These are phyloP conservation scores for Bellardia pandia DNA, from an alignment of 2,888 invertebrate species.

Conservation along the genomic window DNA sequence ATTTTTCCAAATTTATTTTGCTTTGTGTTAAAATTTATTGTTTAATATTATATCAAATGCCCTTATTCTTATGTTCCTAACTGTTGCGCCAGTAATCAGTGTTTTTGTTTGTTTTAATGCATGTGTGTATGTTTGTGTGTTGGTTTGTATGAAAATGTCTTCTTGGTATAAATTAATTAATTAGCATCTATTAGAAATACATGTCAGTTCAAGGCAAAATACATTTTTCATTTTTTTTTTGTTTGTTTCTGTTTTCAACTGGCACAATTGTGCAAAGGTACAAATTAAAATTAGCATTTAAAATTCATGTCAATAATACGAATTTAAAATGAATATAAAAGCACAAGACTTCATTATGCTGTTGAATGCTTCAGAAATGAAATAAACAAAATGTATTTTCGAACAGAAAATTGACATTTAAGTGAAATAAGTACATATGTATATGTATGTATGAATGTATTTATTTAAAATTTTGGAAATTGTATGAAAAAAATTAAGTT, in stretches of 20 bases:
- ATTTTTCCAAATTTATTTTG: neutral
- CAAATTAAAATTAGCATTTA: slow-evolving; percentile 48
- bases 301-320: slow-evolving; percentile 53
- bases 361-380: slow-evolving; percentile 1
- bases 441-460: no score
- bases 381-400: neutral
- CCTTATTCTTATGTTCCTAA: neutral
- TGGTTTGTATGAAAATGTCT: slow-evolving; percentile 24
- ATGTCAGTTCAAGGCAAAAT: slow-evolving; percentile 54
- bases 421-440: neutral
- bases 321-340: slow-evolving; percentile 34
- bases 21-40: neutral
- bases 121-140: slow-evolving; percentile 14
- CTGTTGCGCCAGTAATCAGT: slow-evolving; percentile 21
- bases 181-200: slow-evolving; percentile 56
- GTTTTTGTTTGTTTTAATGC: slow-evolving; percentile 19
- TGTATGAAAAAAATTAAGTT: neutral
- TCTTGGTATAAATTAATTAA: slow-evolving; percentile 65
- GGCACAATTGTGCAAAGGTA: neutral
- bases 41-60: neutral
- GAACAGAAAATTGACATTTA: neutral
- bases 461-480: neutral
- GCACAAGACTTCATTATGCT: slow-evolving; percentile 1
- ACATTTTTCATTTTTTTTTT: neutral
- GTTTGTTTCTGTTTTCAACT: slow-evolving; percentile 27